Percentiles rank a stretch among this genome's conserved stretches.
phyloP scores from a whole-genome alignment of 2,888 invertebrate genomes.

The Parasteatoda lunata region DNA sequence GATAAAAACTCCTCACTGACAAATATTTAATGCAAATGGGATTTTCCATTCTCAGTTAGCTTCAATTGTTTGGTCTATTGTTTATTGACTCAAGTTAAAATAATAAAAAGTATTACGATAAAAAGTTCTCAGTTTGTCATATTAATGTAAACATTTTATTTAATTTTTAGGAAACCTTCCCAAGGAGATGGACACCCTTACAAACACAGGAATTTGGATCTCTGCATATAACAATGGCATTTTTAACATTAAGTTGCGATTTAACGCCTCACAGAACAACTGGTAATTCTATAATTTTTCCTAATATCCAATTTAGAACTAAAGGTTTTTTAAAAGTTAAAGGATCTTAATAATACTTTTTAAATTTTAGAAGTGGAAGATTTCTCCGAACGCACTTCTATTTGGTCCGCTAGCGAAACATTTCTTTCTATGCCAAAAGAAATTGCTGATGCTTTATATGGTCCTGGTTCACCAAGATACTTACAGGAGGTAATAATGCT shows the following conservation, averaged over 20 bases:
- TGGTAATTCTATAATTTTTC: constrained; percentile 69
- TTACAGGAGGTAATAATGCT: constrained; percentile 73
- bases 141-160: neutral
- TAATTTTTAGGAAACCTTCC: constrained; percentile 70
- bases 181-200: constrained; percentile 75
- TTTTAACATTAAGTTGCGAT: constrained; percentile 75
- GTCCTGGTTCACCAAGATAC: constrained; percentile 73
- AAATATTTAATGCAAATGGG: too few relatives aligned
- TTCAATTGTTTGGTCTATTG: too few relatives aligned
- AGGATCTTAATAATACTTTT: neutral
- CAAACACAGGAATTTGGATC: constrained; percentile 76
- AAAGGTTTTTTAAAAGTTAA: neutral
- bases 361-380: constrained; percentile 47
- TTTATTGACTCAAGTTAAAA: too few relatives aligned
- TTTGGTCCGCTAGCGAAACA: constrained; percentile 60
- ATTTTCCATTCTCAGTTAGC: too few relatives aligned
- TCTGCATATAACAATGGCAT: constrained; percentile 75
- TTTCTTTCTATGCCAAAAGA: constrained; percentile 73
- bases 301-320: too few relatives aligned
- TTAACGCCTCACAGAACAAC: constrained; percentile 73
- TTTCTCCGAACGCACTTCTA: constrained; percentile 50
- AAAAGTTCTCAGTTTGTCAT: too few relatives aligned
- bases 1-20: too few relatives aligned
- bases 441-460: constrained; percentile 71
- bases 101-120: too few relatives aligned